Percentiles rank a stretch among this genome's conserved stretches.
Conservation (phyloP, 2,113 vertebrate genomes). For the Paralichthys olivaceus region DNA sequence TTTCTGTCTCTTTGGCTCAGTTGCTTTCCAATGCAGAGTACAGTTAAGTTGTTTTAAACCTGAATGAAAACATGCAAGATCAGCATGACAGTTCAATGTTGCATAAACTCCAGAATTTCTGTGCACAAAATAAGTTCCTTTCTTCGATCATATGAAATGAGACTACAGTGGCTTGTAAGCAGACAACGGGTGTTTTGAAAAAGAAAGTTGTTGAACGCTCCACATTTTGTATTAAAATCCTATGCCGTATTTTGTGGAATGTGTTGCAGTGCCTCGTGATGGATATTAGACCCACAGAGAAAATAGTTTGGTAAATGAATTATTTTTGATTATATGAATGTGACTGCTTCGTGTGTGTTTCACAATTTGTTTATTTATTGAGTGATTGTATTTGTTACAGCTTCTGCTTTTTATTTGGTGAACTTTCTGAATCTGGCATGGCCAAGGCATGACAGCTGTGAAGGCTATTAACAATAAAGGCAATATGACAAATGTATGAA, state of each 20-base stretch:
- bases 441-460: slow-evolving; percentile 74
- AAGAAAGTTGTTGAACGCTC: slow-evolving; percentile 15
- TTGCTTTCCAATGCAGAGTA: slow-evolving; percentile 52
- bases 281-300: slow-evolving; percentile 55
- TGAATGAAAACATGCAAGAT: slow-evolving; percentile 45
- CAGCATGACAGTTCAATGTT: slow-evolving; percentile 50
- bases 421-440: slow-evolving; percentile 73
- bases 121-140: slow-evolving; percentile 43
- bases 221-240: slow-evolving; percentile 63
- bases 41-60: slow-evolving; percentile 20
- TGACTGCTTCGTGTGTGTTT: slow-evolving; percentile 69
- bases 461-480: slow-evolving; percentile 74
- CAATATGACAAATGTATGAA: slow-evolving; percentile 50
- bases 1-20: slow-evolving; percentile 43
- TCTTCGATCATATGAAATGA: slow-evolving; percentile 26
- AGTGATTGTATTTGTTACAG: slow-evolving; percentile 71
- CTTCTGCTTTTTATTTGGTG: slow-evolving; percentile 72
- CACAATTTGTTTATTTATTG: slow-evolving; percentile 75
- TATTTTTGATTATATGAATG: slow-evolving; percentile 62
- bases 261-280: slow-evolving; percentile 74
- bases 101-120: slow-evolving; percentile 36
- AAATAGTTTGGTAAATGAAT: slow-evolving; percentile 48
- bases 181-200: slow-evolving; percentile 42
- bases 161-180: slow-evolving; percentile 28
- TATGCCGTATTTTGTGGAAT: slow-evolving; percentile 63